Conservation (phyloP, 2,888 invertebrate genomes). For the Anoplius nigerrimus region DNA sequence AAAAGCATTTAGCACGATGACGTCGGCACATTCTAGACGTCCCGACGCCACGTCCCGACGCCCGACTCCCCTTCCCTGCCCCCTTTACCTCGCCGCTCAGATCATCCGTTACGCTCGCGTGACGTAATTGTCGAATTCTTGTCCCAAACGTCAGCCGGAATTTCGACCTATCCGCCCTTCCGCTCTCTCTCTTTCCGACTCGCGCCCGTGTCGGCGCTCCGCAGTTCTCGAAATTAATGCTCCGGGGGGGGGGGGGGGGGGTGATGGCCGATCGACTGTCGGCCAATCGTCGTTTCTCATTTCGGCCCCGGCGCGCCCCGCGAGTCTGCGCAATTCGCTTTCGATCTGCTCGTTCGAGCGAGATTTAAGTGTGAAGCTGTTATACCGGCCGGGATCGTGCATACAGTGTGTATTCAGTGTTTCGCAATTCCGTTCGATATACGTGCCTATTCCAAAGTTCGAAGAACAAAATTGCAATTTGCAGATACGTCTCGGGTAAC, state of each 20-base stretch:
- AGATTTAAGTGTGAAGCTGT: no score
- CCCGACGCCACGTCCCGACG: conserved; percentile 54
- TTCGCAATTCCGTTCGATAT: no score
- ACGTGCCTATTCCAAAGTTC: no score
- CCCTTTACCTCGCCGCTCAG: conserved; percentile 50
- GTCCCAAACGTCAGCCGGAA: conserved; percentile 48
- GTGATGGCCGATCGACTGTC: conserved; percentile 40
- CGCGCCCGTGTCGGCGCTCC: background rate
- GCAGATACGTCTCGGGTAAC: no score
- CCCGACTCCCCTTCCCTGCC: conserved; percentile 31
- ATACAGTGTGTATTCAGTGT: no score
- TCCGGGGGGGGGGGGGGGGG: no score
- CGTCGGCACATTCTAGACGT: conserved; percentile 72
- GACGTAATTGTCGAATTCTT: conserved; percentile 74
- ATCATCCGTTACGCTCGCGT: conserved; percentile 73
- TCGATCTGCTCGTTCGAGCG: no score
- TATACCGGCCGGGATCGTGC: no score
- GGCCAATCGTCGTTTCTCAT: conserved; percentile 29
- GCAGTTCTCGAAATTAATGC: conserved; percentile 41
- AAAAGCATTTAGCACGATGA: conserved; percentile 71
- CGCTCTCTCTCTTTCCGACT: conserved; percentile 2
- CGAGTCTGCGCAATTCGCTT: background rate
- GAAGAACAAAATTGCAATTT: no score
- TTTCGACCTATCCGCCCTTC: conserved; percentile 29
- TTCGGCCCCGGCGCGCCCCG: background rate